Evolutionary conservation across 1,140 invertebrate genomes (phyloP).

Genomic region (Drosophila quadrilineata): DNA sequence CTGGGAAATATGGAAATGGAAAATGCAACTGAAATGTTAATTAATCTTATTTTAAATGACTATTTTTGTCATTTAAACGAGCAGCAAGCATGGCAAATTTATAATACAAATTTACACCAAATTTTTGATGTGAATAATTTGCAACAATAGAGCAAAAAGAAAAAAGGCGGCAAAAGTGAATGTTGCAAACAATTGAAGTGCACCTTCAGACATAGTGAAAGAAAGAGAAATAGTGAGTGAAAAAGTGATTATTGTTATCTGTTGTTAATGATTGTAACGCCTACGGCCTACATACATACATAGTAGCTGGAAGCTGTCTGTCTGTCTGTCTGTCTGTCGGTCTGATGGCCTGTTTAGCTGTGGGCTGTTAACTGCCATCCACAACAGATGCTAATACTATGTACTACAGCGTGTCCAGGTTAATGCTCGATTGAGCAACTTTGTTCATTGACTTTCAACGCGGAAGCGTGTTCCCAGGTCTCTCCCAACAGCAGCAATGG

Average conservation of each 20-base stretch:
- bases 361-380: background rate
- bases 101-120: too few relatives aligned
- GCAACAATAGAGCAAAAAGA: background rate
- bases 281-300: too few relatives aligned
- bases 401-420: slow-evolving; percentile 31
- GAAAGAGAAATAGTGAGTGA: background rate
- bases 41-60: slow-evolving; percentile 73
- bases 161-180: slow-evolving; percentile 55
- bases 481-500: too few relatives aligned
- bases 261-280: slow-evolving; percentile 71
- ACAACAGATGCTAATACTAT: slow-evolving; percentile 34
- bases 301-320: too few relatives aligned
- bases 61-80: slow-evolving; percentile 59
- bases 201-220: slow-evolving; percentile 15
- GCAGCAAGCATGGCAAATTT: slow-evolving; percentile 61
- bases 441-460: slow-evolving; percentile 62
- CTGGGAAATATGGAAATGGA: slow-evolving; percentile 6
- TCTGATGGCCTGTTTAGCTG: too few relatives aligned
- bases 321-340: too few relatives aligned
- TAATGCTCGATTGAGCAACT: slow-evolving; percentile 71
- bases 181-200: slow-evolving; percentile 64
- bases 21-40: slow-evolving; percentile 53
- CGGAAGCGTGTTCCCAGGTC: slow-evolving; percentile 47
- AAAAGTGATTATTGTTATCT: slow-evolving; percentile 49
- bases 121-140: slow-evolving; percentile 51